Base-by-base conservation (phyloP, 64 coral and sea anemone genomes). In the Montipora capricornis region DNA sequence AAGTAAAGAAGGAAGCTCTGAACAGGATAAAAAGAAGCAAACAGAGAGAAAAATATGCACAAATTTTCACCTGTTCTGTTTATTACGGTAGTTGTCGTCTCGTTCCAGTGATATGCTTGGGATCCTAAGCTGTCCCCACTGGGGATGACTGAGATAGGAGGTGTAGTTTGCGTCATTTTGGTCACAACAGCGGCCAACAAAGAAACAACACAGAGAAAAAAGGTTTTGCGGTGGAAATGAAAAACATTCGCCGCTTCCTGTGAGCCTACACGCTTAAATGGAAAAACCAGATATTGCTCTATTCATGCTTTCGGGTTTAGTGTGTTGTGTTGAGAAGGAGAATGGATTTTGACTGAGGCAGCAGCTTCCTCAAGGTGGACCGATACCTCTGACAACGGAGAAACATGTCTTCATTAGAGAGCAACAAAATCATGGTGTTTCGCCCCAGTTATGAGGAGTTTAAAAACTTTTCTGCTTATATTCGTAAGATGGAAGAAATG, bases 361-460 rank as follows among this genome's bases (percentile, higher is more conserved):
- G 17, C 51, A 8, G 59, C 59, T 37, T 37, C 37, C 37, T 37
- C 37, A 37, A 16, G 57, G 60, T 49, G 8, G 59, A 22, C 74
- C 6, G 76, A 89, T 17, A n/a, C 11, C 37, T 37, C 1, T 37
- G 37, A 2, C 37, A 37, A 37, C 37, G 37, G 11, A 49, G 6
- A 29, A 69, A 73, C 10, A 95, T 95, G 93, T 80, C 93, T 90
- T 83, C 88, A n/a, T 3, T 3, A 49, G 92, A 94, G 26, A 71
- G 92, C 26, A 94, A 80, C 79, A 90, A 94, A 64, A 96, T 99
- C 16, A 99, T 96, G 95, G 92, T 99, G 88, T 99, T 99, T 91
- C 95, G 95, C 88, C 98, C 98, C 17, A 99, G 92, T 29, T 80
- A 87, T 14, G 84, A 90, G 12, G 98, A 99, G 85, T 99, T 99